These are phyloP conservation scores for Phalloptychus januarius DNA, from an alignment of 2,797 vertebrate species.

Conservation along the genomic window DNA sequence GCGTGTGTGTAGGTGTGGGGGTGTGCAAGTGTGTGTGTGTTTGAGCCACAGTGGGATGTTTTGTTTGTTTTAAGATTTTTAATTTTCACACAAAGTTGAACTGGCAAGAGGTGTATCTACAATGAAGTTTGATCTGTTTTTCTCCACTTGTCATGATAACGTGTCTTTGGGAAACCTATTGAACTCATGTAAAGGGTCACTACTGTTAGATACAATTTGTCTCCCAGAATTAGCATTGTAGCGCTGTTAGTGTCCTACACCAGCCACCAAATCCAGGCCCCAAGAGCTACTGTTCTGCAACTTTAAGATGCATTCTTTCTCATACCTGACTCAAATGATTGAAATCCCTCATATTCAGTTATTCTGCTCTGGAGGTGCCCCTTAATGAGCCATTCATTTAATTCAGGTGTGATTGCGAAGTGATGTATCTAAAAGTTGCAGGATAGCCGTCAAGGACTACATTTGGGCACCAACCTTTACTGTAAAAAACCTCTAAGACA, in stretches of 20 bases:
- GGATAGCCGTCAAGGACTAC: not conserved
- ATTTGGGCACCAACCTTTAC: not conserved
- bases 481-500: not conserved
- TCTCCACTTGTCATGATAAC: not conserved
- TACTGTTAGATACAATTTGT: not conserved
- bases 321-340: not conserved
- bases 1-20: too few relatives aligned
- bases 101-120: not conserved
- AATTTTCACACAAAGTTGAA: not conserved
- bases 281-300: not conserved
- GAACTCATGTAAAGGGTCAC: not conserved
- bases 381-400: not conserved
- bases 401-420: conserved; percentile 1
- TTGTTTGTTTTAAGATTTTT: not conserved
- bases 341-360: not conserved
- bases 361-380: not conserved
- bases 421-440: not conserved
- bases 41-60: not conserved
- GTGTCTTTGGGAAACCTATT: not conserved
- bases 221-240: not conserved
- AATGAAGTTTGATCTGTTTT: not conserved
- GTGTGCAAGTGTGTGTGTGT: too few relatives aligned
- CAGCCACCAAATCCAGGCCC: not conserved
- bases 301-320: not conserved
- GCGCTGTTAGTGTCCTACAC: not conserved